Conservation (phyloP, 2,113 vertebrate genomes). For the Sclerurus mexicanus region DNA sequence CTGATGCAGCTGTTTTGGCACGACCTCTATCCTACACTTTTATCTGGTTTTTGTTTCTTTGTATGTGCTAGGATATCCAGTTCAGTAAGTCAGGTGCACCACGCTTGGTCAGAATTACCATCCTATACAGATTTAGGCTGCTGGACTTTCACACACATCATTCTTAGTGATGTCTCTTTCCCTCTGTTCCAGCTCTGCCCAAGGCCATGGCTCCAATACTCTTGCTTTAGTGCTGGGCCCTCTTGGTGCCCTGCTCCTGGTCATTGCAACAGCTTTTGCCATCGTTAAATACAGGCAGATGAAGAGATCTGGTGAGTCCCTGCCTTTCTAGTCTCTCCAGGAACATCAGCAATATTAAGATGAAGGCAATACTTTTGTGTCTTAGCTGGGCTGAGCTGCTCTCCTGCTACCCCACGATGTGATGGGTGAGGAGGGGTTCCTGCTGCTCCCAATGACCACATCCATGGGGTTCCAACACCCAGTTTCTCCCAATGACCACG, state of each 20-base stretch:
- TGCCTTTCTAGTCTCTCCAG: neutral
- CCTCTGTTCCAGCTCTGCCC: slow-evolving; percentile 35
- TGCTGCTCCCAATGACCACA: neutral
- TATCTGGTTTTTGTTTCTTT: neutral
- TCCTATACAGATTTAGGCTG: neutral
- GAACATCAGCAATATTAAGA: rapidly evolving
- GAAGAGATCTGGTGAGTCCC: slow-evolving; percentile 72
- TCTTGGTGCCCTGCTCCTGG: slow-evolving; percentile 28
- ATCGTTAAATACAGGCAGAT: slow-evolving; percentile 55
- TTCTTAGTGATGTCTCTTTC: neutral
- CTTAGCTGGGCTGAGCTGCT: neutral
- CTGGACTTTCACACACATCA: rapidly evolving
- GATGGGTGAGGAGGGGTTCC: neutral
- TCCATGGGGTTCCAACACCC: rapidly evolving
- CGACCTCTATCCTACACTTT: neutral
- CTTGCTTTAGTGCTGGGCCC: slow-evolving; percentile 11
- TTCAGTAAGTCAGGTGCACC: rapidly evolving
- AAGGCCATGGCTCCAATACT: neutral
- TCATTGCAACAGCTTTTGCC: neutral
- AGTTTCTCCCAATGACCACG: neutral
- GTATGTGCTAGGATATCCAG: neutral
- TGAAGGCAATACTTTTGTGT: rapidly evolving
- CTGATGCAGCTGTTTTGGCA: neutral
- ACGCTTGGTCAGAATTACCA: neutral
- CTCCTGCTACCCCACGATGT: rapidly evolving